These are phyloP conservation scores for Mycetomoellerius zeteki DNA, from an alignment of 1,140 invertebrate genomes.

Conservation along the genomic window DNA sequence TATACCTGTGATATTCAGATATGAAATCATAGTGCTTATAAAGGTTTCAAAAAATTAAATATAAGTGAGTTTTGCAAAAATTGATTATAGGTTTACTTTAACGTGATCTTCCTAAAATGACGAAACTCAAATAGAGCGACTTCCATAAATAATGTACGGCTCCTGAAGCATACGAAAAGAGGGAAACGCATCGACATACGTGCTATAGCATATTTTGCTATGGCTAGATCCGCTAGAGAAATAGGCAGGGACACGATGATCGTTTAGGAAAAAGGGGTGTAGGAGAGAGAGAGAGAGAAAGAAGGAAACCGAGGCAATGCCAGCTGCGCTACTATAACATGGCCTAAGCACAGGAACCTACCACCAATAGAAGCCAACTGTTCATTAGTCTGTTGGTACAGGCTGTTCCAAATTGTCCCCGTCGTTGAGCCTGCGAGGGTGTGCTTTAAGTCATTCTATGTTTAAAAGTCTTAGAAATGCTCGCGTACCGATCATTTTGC, in stretches of 20 bases:
- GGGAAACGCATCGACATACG: slow-evolving; percentile 51
- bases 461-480: slow-evolving; percentile 33
- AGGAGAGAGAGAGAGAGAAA: slow-evolving; percentile 50
- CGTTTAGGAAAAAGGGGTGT: slow-evolving; percentile 72
- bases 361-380: slow-evolving; percentile 84
- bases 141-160: slow-evolving; percentile 20
- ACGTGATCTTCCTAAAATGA: background rate
- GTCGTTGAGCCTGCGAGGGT: slow-evolving; percentile 63
- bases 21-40: background rate
- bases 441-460: slow-evolving; percentile 9
- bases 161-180: background rate
- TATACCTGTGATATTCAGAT: background rate
- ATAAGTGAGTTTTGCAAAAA: background rate
- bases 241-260: slow-evolving; percentile 78
- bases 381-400: slow-evolving; percentile 84
- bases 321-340: slow-evolving; percentile 84
- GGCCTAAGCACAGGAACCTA: slow-evolving; percentile 81
- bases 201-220: slow-evolving; percentile 78
- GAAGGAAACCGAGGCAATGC: slow-evolving; percentile 75
- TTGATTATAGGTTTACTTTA: background rate
- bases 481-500: slow-evolving; percentile 28
- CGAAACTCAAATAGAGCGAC: background rate
- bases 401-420: slow-evolving; percentile 79
- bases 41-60: background rate
- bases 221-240: slow-evolving; percentile 79